Evolutionary conservation across 2,797 vertebrate species (phyloP).

Genomic region (Eremophila alpestris): DNA sequence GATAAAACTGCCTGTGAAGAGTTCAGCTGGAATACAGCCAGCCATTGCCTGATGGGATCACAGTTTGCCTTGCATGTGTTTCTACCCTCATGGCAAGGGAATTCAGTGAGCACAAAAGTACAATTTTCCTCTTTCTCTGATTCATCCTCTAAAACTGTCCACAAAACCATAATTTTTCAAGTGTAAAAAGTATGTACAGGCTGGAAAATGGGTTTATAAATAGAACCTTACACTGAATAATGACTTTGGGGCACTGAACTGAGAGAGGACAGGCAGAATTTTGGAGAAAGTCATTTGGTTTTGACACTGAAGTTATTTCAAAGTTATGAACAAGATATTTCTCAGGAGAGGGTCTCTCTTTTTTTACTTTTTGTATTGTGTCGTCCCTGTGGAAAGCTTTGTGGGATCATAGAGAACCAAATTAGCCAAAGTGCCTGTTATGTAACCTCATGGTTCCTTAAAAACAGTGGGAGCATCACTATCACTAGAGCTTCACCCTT

Average conservation of each 20-base stretch:
- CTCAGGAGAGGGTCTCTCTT: constrained; percentile 51
- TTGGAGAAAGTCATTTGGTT: constrained; percentile 62
- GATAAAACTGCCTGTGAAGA: constrained; percentile 21
- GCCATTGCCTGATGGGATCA: not conserved
- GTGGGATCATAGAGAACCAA: constrained; percentile 43
- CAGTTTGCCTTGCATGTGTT: not conserved
- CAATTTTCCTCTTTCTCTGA: constrained; percentile 37
- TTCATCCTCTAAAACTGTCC: constrained; percentile 35
- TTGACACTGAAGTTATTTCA: constrained; percentile 70
- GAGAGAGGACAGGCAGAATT: constrained; percentile 48
- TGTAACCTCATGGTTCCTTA: constrained; percentile 49
- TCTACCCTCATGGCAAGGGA: not conserved
- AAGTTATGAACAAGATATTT: constrained; percentile 65
- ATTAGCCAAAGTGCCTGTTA: constrained; percentile 64
- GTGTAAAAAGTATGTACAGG: constrained; percentile 42
- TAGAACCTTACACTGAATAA: constrained; percentile 41
- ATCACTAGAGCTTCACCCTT: not conserved
- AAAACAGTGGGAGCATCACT: constrained; percentile 43
- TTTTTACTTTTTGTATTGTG: constrained; percentile 29
- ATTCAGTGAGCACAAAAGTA: constrained; percentile 50
- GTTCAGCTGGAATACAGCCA: constrained; percentile 28
- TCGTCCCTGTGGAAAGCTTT: constrained; percentile 31
- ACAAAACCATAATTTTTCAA: constrained; percentile 60
- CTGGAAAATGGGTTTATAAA: constrained; percentile 56
- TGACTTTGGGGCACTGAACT: constrained; percentile 57